phyloP scores from a whole-genome alignment of 2,888 invertebrate species.

The Drosophila mayaguana region DNA sequence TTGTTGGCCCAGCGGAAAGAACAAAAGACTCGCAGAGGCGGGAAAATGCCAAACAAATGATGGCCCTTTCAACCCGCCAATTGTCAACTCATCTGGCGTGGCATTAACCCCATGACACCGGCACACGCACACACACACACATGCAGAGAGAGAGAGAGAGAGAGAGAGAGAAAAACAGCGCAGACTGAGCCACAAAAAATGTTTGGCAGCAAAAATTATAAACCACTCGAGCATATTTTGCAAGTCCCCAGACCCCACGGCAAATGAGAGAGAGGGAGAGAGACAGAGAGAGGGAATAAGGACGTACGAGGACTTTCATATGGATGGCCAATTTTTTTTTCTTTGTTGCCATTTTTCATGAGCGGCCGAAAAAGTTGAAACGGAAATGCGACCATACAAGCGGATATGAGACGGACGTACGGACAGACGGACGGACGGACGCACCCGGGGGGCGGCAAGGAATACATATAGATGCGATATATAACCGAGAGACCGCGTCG shows the following conservation, averaged over 20 bases:
- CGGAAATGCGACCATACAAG: constrained; percentile 81
- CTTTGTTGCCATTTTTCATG: constrained; percentile 53
- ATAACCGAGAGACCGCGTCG: constrained; percentile 64
- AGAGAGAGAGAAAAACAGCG: constrained; percentile 13
- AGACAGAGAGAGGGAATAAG: not conserved
- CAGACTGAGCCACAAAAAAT: constrained; percentile 56
- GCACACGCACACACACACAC: constrained; percentile 4
- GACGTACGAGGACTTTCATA: constrained; percentile 25
- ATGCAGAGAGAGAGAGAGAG: not conserved
- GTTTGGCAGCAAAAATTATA: constrained; percentile 71
- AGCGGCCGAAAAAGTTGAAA: constrained; percentile 68
- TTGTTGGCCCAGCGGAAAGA: constrained; percentile 21
- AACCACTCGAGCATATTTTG: constrained; percentile 76
- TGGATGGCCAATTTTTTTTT: constrained; percentile 36
- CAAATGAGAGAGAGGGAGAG: not conserved
- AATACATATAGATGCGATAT: constrained; percentile 61
- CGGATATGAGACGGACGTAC: constrained; percentile 71
- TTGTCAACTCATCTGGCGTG: constrained; percentile 68
- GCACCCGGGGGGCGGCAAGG: not conserved
- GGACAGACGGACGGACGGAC: not conserved
- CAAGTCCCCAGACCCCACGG: constrained; percentile 47
- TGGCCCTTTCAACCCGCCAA: constrained; percentile 63
- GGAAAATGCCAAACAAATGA: constrained; percentile 66
- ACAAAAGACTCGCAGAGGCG: constrained; percentile 35
- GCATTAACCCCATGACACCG: constrained; percentile 67